Base-by-base conservation (phyloP, 64 coral and sea anemone species). In the Orbicella faveolata region DNA sequence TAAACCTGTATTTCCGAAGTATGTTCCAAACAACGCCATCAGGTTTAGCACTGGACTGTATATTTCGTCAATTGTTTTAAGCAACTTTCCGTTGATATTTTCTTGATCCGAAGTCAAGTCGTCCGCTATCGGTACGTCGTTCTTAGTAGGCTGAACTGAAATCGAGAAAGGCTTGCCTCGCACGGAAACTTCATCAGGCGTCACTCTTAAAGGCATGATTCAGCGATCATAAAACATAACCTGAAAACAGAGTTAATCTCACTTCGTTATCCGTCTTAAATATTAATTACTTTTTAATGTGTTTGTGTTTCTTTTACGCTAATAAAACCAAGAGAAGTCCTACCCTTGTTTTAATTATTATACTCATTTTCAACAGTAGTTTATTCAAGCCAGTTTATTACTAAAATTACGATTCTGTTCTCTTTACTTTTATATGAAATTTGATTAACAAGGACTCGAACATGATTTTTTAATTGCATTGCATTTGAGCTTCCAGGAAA, bases 1-100 rank as follows among this genome's bases (percentile, higher is more conserved):
- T 18, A 68, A 68, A 44, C 34, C 3, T 48, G 14, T 37, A n/a
- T 69, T 30, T 23, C 63, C 81, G 41, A 84, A 51, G 20, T 83
- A 83, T 48, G 36, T 15, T 21, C 81, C 81, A 14, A 48, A 68
- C 2, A 44, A 44, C 62, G 18, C 67, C 81, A 83, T 83, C 2
- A 68, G 4, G 51, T 20, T 68, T 23, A 83, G 63, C 35, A 44
- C 34, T 8, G 81, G 81, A 44, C 63, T 66, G 81, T 83, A 83
- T 48, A 48, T 41, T 68, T 67, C 63, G 21, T 83, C 81, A 8
- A 83, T 35, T 12, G 37, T 12, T 67, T 83, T 70, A 10, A n/a
- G 21, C 67, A 70, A 26, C 21, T 7, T 23, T 70, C 23, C 25
- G 67, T 26, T 33, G n/a, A 70, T 4, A 70, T 70, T n/a, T n/a